Evolutionary conservation across 2,888 invertebrate species (phyloP).

Genomic region (Andrena haemorrhoa): DNA sequence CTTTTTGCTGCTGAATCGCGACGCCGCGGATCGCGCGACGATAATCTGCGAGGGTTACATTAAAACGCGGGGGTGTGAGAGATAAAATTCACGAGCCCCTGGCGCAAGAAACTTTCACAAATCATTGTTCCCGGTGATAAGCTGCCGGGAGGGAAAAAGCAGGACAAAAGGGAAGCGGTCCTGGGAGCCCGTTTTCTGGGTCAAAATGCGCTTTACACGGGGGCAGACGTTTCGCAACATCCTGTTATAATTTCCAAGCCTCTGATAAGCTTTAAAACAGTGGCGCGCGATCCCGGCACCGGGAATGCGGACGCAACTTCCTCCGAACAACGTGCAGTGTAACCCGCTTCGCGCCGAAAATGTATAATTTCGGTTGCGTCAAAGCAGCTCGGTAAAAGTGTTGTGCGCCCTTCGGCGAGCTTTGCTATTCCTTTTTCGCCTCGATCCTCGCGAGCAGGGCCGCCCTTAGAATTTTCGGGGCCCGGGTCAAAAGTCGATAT

Average conservation of each 20-base stretch:
- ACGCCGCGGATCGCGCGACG: neutral
- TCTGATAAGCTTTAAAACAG: constrained; percentile 54
- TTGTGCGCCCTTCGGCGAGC: neutral
- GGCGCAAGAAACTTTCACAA: constrained; percentile 19
- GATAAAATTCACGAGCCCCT: constrained; percentile 12
- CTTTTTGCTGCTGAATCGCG: neutral
- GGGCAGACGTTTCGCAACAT: constrained; percentile 42
- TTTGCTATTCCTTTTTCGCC: neutral
- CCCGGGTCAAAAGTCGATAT: neutral
- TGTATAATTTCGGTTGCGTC: neutral
- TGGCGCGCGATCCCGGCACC: constrained; percentile 11
- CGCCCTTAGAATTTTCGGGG: too few species aligned
- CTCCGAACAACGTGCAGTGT: neutral
- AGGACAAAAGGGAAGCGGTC: constrained; percentile 20
- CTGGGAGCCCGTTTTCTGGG: constrained; percentile 37
- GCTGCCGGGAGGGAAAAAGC: constrained; percentile 19
- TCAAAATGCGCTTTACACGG: constrained; percentile 26
- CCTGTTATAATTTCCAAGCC: constrained; percentile 51
- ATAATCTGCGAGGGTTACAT: neutral
- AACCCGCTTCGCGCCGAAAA: constrained; percentile 12
- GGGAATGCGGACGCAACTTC: constrained; percentile 35
- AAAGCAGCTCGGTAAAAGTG: neutral
- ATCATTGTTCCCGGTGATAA: constrained; percentile 42
- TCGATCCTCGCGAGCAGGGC: neutral
- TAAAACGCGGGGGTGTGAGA: neutral